These are phyloP conservation scores for Lutra lutra DNA, from an alignment of 2,797 vertebrate species.

Conservation along the genomic window DNA sequence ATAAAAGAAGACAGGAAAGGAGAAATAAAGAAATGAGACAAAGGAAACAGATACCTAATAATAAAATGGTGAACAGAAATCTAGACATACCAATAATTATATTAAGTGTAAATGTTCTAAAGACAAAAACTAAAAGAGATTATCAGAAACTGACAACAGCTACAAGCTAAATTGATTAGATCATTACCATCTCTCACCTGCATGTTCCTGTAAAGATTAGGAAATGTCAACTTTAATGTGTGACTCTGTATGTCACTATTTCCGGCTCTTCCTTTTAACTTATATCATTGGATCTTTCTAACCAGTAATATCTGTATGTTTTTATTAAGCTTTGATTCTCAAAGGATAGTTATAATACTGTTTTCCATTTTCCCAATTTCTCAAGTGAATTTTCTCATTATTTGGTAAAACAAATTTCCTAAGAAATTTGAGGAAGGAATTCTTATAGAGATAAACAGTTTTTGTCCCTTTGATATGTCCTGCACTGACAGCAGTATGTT, in stretches of 20 bases:
- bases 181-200: neutral
- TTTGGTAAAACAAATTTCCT: conserved; percentile 30
- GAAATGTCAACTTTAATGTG: neutral
- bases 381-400: conserved; percentile 6
- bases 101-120: conserved; percentile 11
- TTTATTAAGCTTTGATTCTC: conserved; percentile 9
- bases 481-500: neutral
- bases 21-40: neutral
- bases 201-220: neutral
- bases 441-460: neutral
- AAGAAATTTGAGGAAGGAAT: conserved; percentile 1
- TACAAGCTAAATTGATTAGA: neutral
- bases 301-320: neutral
- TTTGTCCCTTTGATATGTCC: neutral
- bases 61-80: conserved; percentile 22
- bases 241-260: neutral
- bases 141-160: neutral
- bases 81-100: neutral
- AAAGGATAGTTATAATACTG: neutral
- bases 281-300: neutral
- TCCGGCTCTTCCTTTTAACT: neutral
- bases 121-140: conserved; percentile 22
- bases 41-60: neutral
- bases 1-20: neutral
- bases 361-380: conserved; percentile 23